Evolutionary conservation across 1,140 invertebrate genomes (phyloP).

Genomic region (Metaphire vulgaris): DNA sequence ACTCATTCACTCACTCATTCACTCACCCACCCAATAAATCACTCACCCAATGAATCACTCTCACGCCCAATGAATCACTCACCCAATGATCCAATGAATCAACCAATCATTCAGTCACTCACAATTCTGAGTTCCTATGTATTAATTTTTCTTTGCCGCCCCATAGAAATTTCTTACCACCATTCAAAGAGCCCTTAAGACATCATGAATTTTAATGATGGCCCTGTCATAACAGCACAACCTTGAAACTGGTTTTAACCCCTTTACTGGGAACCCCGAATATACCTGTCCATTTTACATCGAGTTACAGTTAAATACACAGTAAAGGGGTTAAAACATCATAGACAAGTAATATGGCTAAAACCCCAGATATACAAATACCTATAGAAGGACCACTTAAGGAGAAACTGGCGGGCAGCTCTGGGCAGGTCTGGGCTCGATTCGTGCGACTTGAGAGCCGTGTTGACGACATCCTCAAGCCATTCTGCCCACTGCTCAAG

Average conservation of each 20-base stretch:
- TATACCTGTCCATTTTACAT: not conserved
- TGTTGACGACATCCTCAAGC: slow-evolving; percentile 83
- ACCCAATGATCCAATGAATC: too few relatives aligned
- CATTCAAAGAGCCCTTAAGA: too few relatives aligned
- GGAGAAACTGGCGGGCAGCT: slow-evolving; percentile 77
- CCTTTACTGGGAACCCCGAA: too few relatives aligned
- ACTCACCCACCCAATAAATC: too few relatives aligned
- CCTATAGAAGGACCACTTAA: slow-evolving; percentile 99
- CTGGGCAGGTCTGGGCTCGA: slow-evolving; percentile 69
- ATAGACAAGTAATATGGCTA: not conserved
- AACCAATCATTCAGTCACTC: too few relatives aligned
- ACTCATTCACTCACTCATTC: too few relatives aligned
- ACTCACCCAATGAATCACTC: too few relatives aligned
- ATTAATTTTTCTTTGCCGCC: too few relatives aligned
- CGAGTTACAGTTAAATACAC: not conserved
- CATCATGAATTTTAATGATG: not conserved
- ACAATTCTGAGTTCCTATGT: too few relatives aligned
- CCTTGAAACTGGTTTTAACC: not conserved
- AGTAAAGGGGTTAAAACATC: not conserved
- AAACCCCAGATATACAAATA: slow-evolving; percentile 41
- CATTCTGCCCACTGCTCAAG: slow-evolving; percentile 95
- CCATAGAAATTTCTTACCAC: too few relatives aligned
- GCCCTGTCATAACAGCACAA: not conserved
- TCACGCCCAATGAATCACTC: too few relatives aligned
- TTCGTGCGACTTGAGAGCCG: slow-evolving; percentile 79